These are phyloP conservation scores for Coracopsis vasa DNA, from an alignment of 2,113 vertebrate genomes.

Conservation along the genomic window DNA sequence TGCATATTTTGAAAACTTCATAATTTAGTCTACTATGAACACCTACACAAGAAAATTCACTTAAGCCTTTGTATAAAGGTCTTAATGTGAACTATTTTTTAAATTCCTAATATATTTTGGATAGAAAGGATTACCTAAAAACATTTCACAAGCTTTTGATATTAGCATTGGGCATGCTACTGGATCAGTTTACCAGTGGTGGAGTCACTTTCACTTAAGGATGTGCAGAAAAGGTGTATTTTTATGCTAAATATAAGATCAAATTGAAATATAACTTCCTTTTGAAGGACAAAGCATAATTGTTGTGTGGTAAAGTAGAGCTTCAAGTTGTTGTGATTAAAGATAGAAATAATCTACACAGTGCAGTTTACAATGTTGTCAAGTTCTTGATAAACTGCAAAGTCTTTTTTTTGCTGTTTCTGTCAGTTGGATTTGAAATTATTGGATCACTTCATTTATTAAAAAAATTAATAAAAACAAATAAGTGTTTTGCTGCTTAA, in stretches of 20 bases:
- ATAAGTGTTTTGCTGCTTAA: slow-evolving; percentile 61
- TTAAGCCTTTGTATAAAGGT: slow-evolving; percentile 68
- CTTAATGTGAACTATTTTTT: slow-evolving; percentile 68
- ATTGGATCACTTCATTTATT: slow-evolving; percentile 7
- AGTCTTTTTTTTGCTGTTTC: not conserved
- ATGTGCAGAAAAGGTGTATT: slow-evolving; percentile 16
- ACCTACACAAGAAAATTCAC: slow-evolving; percentile 57
- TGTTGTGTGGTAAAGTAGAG: not conserved
- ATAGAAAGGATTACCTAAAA: slow-evolving; percentile 76
- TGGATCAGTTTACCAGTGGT: slow-evolving; percentile 34
- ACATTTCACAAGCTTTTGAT: slow-evolving; percentile 68
- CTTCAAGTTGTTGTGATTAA: slow-evolving; percentile 13
- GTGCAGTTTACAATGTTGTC: not conserved
- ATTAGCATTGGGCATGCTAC: slow-evolving; percentile 13
- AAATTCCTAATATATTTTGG: slow-evolving; percentile 58
- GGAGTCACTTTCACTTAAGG: slow-evolving; percentile 60
- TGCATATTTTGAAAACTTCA: slow-evolving; percentile 61
- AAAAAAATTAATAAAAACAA: not conserved
- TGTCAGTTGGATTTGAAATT: slow-evolving; percentile 15
- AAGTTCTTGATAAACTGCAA: not conserved
- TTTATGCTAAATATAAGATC: slow-evolving; percentile 11
- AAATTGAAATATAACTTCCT: slow-evolving; percentile 20
- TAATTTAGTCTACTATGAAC: slow-evolving; percentile 58
- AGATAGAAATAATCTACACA: not conserved
- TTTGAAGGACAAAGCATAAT: slow-evolving; percentile 15